Conservation (phyloP, 2,888 invertebrate genomes). For the Melangyna quadrimaculata region DNA sequence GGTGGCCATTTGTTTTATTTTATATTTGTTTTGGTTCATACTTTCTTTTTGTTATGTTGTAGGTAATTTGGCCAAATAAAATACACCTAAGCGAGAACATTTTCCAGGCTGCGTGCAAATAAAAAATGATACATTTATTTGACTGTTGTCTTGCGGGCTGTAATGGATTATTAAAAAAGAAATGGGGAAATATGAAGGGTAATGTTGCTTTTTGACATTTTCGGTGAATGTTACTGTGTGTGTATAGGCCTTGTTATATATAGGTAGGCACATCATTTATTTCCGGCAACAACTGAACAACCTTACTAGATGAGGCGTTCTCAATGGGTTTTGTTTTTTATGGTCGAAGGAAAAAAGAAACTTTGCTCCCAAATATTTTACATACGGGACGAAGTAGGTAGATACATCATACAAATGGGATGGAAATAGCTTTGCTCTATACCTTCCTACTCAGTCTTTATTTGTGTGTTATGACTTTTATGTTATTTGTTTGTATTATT, state of each 20-base stretch:
- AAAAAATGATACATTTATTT: background rate
- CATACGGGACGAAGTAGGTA: no score
- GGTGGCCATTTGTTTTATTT: no score
- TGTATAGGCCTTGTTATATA: background rate
- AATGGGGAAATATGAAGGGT: background rate
- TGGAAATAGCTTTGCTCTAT: no score
- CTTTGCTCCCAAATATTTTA: no score
- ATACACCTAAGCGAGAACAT: background rate
- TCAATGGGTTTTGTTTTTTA: background rate
- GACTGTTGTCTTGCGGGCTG: background rate
- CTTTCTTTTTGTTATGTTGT: constrained; percentile 5
- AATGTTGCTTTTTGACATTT: background rate
- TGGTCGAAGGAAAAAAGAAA: background rate
- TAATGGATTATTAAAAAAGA: background rate
- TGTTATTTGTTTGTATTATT: no score
- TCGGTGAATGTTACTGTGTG: background rate
- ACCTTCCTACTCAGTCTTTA: no score
- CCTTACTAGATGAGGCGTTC: background rate
- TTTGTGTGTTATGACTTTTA: no score
- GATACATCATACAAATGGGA: background rate
- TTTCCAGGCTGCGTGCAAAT: background rate
- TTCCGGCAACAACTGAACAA: background rate
- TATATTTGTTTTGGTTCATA: no score
- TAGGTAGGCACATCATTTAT: background rate
- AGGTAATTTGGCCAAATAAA: background rate